phyloP scores from a whole-genome alignment of 2,113 vertebrate genomes.

The Pelecanoides urinatrix region DNA sequence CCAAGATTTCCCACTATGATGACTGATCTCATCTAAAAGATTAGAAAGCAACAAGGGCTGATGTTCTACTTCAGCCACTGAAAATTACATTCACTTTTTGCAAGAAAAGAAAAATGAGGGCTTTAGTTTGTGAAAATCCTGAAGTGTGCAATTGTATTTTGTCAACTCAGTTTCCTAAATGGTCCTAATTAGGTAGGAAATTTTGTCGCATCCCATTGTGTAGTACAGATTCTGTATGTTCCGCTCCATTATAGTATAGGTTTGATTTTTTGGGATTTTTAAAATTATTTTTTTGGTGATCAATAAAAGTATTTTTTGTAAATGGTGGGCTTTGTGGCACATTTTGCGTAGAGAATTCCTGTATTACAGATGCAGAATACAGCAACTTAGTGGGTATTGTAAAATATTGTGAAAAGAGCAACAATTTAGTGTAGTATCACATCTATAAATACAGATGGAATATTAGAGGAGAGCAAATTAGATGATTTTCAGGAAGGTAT shows the following conservation, averaged over 20 bases:
- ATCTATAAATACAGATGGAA: neutral
- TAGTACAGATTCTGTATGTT: neutral
- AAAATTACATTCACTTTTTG: neutral
- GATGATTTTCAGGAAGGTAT: neutral
- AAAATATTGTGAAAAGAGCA: neutral
- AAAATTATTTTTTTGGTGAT: neutral
- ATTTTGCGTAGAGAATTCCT: neutral
- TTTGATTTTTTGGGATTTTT: neutral
- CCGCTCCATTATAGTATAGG: neutral
- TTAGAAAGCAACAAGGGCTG: neutral
- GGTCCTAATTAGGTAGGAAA: neutral
- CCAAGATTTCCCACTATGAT: fast-evolving
- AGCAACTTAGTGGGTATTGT: neutral
- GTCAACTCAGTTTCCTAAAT: neutral
- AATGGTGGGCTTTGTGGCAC: neutral
- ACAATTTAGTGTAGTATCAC: neutral
- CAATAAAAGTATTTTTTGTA: neutral
- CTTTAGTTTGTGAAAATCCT: neutral
- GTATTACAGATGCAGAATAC: fast-evolving
- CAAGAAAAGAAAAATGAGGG: fast-evolving
- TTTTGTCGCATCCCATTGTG: neutral
- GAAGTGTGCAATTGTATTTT: neutral
- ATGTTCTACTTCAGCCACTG: neutral
- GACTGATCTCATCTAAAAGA: neutral
- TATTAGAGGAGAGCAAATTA: neutral